These are phyloP conservation scores for Ennomos quercinarius DNA, from an alignment of 2,888 invertebrate species.

Conservation along the genomic window DNA sequence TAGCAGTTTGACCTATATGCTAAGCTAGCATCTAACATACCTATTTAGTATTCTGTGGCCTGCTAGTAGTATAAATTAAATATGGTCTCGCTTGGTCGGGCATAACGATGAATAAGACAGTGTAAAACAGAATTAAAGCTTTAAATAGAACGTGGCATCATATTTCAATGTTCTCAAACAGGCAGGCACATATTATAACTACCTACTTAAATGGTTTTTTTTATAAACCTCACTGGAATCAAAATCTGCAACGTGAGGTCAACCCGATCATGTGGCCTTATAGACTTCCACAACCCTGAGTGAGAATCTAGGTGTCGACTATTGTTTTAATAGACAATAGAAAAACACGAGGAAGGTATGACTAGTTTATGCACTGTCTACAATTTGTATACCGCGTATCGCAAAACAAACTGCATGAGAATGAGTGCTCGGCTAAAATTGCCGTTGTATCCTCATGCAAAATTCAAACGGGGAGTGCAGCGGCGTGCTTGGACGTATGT, in stretches of 20 bases:
- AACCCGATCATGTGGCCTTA: too few relatives aligned
- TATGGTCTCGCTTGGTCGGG: slow-evolving; percentile 25
- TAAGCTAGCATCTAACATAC: slow-evolving; percentile 6
- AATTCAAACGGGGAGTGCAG: slow-evolving; percentile 27
- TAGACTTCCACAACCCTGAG: too few relatives aligned
- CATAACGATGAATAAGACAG: slow-evolving; percentile 19
- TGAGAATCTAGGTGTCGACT: too few relatives aligned
- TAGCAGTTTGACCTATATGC: slow-evolving; percentile 26
- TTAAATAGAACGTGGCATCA: not conserved
- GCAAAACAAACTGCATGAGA: slow-evolving; percentile 24
- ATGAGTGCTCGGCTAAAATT: slow-evolving; percentile 24
- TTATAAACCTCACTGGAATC: too few relatives aligned
- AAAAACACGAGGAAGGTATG: not conserved
- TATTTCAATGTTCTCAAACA: not conserved
- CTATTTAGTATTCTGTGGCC: slow-evolving; percentile 3
- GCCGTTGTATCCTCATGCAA: slow-evolving; percentile 32
- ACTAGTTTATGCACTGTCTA: slow-evolving; percentile 11
- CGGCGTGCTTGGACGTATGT: slow-evolving; percentile 13
- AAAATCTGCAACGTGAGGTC: too few relatives aligned
- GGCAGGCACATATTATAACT: not conserved
- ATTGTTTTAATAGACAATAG: too few relatives aligned
- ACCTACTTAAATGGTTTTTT: too few relatives aligned
- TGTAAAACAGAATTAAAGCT: slow-evolving; percentile 5
- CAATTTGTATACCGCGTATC: slow-evolving; percentile 1
- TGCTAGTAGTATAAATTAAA: slow-evolving; percentile 28